These are phyloP conservation scores for Haemorhous mexicanus DNA, from an alignment of 2,113 vertebrate species.

Conservation along the genomic window DNA sequence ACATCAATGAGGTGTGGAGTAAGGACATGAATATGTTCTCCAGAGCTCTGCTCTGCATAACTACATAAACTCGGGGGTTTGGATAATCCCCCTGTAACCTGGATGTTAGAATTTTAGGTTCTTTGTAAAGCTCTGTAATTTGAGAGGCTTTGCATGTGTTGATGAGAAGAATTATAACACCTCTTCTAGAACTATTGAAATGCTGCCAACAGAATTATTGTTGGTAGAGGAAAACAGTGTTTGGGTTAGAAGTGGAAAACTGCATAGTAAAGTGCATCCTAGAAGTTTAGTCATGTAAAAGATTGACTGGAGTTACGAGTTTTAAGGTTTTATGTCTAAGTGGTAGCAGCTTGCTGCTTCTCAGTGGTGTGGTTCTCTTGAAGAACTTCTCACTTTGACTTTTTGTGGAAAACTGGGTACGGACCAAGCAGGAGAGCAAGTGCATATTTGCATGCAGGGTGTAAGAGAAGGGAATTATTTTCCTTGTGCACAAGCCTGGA, in stretches of 20 bases:
- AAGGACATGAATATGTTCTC: background rate
- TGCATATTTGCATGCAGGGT: background rate
- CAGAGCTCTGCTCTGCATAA: background rate
- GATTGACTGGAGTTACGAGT: background rate
- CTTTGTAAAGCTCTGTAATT: background rate
- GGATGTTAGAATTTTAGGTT: background rate
- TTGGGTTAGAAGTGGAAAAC: background rate
- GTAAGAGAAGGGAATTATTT: background rate
- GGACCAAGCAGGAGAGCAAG: background rate
- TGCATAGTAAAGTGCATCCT: rapidly evolving
- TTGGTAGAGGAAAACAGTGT: background rate
- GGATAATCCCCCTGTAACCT: background rate
- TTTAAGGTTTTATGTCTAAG: background rate
- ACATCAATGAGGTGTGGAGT: background rate
- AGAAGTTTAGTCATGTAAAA: background rate
- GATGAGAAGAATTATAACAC: background rate
- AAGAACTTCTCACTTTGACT: background rate
- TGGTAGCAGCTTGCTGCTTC: background rate
- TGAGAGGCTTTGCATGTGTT: background rate
- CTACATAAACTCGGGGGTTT: background rate
- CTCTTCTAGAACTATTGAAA: background rate
- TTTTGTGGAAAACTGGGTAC: background rate
- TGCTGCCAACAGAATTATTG: background rate
- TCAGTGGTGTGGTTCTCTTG: background rate
- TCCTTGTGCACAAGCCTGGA: background rate